Evolutionary conservation across 2,113 vertebrate species (phyloP).

Genomic region (Jacana jacana): DNA sequence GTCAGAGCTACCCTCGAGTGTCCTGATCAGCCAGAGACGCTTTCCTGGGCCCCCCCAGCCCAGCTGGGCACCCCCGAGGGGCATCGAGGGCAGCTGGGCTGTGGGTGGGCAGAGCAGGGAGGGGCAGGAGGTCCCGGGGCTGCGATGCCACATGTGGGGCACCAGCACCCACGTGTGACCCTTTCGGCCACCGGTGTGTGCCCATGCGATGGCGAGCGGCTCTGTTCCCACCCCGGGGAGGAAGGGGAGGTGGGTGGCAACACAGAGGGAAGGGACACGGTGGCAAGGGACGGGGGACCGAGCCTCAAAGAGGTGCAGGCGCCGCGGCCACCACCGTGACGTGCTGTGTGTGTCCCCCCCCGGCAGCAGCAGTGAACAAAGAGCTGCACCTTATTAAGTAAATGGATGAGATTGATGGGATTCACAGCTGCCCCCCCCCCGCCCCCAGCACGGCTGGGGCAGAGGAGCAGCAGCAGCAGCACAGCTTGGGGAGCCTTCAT

Average conservation of each 20-base stretch:
- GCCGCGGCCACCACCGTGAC: not conserved
- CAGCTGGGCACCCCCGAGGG: not conserved
- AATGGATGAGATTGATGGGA: not conserved
- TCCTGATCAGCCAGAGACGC: fast-evolving
- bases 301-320: not conserved
- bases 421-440: not conserved
- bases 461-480: not conserved
- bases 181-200: not conserved
- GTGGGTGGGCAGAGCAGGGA: not conserved
- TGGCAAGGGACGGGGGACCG: not conserved
- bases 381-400: not conserved
- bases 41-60: not conserved
- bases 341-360: no score
- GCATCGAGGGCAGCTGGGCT: not conserved
- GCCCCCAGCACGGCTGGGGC: not conserved
- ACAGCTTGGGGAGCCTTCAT: not conserved
- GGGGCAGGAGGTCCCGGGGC: not conserved
- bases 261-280: not conserved
- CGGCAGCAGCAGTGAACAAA: not conserved
- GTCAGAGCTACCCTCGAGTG: fast-evolving
- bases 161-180: fast-evolving
- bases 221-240: fast-evolving
- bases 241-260: no score
- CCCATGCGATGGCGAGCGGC: not conserved
- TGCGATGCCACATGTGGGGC: fast-evolving